Evolutionary conservation across 2,797 vertebrate species (phyloP).

Genomic region (Pangasius djambal): DNA sequence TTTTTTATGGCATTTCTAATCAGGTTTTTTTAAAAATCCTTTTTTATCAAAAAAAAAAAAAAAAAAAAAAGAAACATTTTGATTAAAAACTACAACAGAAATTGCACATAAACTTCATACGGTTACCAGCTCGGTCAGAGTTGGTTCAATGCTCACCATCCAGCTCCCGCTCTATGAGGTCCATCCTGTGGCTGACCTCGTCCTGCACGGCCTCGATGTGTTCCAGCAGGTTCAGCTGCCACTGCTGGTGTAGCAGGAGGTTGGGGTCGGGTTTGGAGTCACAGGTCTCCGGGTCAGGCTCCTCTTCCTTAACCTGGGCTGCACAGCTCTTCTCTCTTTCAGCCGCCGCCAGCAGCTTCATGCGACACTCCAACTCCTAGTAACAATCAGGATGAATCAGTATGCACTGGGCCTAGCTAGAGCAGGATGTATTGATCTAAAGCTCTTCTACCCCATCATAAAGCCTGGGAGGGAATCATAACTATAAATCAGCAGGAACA

Average conservation of each 20-base stretch:
- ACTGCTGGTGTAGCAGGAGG: constrained; percentile 77
- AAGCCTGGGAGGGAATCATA: not conserved
- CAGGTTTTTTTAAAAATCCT: not conserved
- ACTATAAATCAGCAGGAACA: not conserved
- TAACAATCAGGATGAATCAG: not conserved
- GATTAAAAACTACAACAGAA: not conserved
- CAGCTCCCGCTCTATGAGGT: constrained; percentile 92
- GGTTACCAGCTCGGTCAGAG: not conserved
- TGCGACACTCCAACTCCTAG: constrained; percentile 58
- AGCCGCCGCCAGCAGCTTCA: constrained; percentile 63
- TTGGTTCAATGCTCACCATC: constrained; percentile 77
- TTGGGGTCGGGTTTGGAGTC: constrained; percentile 65
- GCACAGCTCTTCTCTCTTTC: constrained; percentile 73
- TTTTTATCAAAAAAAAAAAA: not conserved
- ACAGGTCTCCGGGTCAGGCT: constrained; percentile 48
- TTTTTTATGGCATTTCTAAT: not conserved
- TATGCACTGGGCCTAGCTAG: not conserved
- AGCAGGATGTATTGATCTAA: not conserved
- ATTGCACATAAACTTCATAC: not conserved
- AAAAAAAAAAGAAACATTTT: no score
- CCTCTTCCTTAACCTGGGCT: constrained; percentile 72
- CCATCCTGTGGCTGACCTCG: constrained; percentile 92
- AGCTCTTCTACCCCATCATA: not conserved
- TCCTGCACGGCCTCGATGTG: constrained; percentile 91
- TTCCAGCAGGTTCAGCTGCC: constrained; percentile 92